These are phyloP conservation scores for Diadegma fenestrale DNA, from an alignment of 2,888 invertebrate species.

Conservation along the genomic window DNA sequence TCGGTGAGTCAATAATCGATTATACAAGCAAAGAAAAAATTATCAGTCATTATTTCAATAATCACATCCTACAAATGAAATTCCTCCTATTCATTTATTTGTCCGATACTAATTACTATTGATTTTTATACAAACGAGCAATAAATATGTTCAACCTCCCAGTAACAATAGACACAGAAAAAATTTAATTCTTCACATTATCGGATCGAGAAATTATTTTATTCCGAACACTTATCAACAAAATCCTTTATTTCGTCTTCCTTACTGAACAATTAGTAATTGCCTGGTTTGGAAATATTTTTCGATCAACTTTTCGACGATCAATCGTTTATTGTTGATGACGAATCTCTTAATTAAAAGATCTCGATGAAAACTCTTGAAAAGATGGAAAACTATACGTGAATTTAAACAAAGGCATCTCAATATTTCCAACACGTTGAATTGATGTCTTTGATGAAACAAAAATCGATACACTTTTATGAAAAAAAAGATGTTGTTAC, in stretches of 20 bases:
- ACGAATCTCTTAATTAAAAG: background rate
- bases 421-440: background rate
- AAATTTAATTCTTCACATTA: background rate
- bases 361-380: background rate
- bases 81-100: background rate
- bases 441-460: too few relatives aligned
- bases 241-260: background rate
- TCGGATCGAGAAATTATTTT: background rate
- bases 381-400: background rate
- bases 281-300: background rate
- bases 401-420: background rate
- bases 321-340: too few relatives aligned
- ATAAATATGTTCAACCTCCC: background rate
- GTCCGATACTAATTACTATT: background rate
- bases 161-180: background rate
- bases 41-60: background rate
- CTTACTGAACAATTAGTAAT: background rate
- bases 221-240: background rate
- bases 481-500: background rate
- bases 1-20: constrained; percentile 87
- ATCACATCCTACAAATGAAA: background rate
- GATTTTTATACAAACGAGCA: background rate
- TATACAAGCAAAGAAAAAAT: background rate
- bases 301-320: background rate
- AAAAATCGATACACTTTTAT: background rate